Conservation (phyloP, 1,140 invertebrate genomes). For the Protaetia brevitarsis region DNA sequence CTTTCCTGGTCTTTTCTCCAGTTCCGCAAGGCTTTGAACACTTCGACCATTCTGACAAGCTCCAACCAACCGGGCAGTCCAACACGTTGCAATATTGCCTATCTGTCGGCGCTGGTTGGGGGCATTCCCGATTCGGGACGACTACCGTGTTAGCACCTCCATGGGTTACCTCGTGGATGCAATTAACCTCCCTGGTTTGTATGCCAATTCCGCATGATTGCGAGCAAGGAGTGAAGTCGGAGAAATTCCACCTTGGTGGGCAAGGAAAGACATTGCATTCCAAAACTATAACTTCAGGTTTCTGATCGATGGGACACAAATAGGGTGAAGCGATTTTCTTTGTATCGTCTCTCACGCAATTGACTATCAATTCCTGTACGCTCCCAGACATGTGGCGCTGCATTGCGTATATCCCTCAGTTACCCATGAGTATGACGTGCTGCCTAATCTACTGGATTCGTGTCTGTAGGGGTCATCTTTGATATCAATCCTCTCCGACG, state of each 20-base stretch:
- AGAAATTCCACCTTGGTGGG: conserved; percentile 84
- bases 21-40: conserved; percentile 90
- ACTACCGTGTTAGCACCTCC: conserved; percentile 81
- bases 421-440: conserved; percentile 78
- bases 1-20: conserved; percentile 79
- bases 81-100: conserved; percentile 88
- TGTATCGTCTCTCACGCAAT: conserved; percentile 83
- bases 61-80: conserved; percentile 88
- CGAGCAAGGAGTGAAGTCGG: conserved; percentile 79
- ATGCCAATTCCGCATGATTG: conserved; percentile 91
- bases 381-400: conserved; percentile 91
- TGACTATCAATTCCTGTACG: conserved; percentile 85
- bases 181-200: conserved; percentile 81
- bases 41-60: conserved; percentile 77
- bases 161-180: conserved; percentile 88
- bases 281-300: conserved; percentile 84
- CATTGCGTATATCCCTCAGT: conserved; percentile 84
- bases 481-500: conserved; percentile 43
- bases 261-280: conserved; percentile 93
- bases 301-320: conserved; percentile 75
- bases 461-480: conserved; percentile 45
- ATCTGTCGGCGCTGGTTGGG: conserved; percentile 78
- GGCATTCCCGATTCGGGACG: conserved; percentile 86
- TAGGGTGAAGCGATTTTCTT: conserved; percentile 79
- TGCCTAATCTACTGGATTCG: conserved; percentile 53